Percentiles rank a stretch among this genome's conserved stretches.
Evolutionary conservation across 2,113 vertebrate species (phyloP).

Genomic region (Emydura subglobosa): DNA sequence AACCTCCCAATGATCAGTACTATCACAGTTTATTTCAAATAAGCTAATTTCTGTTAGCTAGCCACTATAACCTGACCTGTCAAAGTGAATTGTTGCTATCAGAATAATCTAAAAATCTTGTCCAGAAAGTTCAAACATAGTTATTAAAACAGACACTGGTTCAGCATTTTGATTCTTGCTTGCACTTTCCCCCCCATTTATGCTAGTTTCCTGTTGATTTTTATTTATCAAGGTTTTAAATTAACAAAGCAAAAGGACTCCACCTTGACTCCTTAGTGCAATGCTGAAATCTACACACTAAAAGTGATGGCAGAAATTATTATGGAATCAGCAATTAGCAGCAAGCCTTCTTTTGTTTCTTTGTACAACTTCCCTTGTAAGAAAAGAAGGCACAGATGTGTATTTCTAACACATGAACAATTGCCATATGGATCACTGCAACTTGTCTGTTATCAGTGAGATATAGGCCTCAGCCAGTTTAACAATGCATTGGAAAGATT

Average conservation of each 20-base stretch:
- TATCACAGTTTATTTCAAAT: neutral
- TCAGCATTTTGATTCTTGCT: neutral
- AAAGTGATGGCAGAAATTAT: neutral
- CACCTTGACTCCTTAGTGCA: neutral
- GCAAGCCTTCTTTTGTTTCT: neutral
- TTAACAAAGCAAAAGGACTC: neutral
- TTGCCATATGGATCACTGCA: neutral
- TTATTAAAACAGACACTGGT: neutral
- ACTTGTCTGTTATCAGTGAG: neutral
- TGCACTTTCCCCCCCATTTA: neutral
- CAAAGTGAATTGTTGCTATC: neutral
- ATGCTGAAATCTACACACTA: neutral
- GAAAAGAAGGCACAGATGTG: neutral
- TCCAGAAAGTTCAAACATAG: neutral
- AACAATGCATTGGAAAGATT: slow-evolving; percentile 43
- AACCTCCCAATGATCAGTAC: neutral
- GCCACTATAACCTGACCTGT: neutral
- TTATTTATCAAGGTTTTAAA: neutral
- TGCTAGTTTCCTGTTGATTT: neutral
- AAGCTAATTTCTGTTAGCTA: neutral
- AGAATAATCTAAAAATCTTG: neutral
- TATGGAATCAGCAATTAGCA: neutral
- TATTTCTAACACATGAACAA: slow-evolving; percentile 21
- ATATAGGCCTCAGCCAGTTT: slow-evolving; percentile 23
- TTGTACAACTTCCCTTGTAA: neutral